phyloP scores from a whole-genome alignment of 2,113 vertebrate genomes.

The Chloroceryle aenea region DNA sequence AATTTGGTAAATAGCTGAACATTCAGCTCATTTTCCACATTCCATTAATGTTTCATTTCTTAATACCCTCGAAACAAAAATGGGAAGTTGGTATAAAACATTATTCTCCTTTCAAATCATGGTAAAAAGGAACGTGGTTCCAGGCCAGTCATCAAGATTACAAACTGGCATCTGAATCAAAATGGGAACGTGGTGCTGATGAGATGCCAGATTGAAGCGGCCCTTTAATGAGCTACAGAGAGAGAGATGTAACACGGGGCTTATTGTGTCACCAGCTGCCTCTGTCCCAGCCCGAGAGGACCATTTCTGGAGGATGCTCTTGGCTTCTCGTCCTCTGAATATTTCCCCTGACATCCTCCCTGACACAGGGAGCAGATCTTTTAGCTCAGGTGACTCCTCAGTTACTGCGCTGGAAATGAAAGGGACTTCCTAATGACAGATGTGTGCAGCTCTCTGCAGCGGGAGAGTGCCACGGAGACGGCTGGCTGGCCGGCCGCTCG shows the following conservation, averaged over 20 bases:
- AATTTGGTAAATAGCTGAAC: constrained; percentile 30
- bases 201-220: not conserved
- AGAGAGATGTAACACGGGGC: not conserved
- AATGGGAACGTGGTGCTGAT: not conserved
- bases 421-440: not conserved
- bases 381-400: not conserved
- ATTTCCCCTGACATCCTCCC: not conserved
- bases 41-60: constrained; percentile 66
- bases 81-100: not conserved
- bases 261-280: not conserved
- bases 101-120: constrained; percentile 26
- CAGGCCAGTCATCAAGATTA: not conserved
- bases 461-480: accelerated
- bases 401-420: not conserved
- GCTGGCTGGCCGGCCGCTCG: accelerated
- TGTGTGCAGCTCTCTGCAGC: accelerated
- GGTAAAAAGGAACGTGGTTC: not conserved
- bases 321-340: not conserved
- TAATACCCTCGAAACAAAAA: constrained; percentile 43
- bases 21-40: not conserved
- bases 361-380: not conserved
- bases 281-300: not conserved
- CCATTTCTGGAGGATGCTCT: not conserved
- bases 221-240: not conserved
- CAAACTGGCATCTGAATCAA: not conserved